Percentiles rank a stretch among this genome's conserved stretches.
Conservation (phyloP, 2,797 vertebrate genomes). For the Sebastes nivosus region DNA sequence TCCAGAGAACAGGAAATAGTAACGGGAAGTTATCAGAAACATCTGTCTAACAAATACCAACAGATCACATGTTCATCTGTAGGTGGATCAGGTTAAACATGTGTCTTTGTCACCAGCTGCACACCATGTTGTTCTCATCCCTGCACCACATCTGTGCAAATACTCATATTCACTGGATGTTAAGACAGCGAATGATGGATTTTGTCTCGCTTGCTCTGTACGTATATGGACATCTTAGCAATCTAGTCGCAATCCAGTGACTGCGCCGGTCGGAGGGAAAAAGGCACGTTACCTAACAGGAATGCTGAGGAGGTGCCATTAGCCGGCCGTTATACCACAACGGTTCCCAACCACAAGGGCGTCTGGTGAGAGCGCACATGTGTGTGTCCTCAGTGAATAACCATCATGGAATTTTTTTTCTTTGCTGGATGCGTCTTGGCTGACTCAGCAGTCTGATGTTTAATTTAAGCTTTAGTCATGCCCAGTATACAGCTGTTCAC, state of each 20-base stretch:
- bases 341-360: constrained; percentile 58
- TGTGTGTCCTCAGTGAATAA: constrained; percentile 42
- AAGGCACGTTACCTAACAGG: constrained; percentile 57
- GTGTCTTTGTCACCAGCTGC: neutral
- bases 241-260: constrained; percentile 42
- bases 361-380: constrained; percentile 20
- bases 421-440: constrained; percentile 28
- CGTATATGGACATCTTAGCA: constrained; percentile 58
- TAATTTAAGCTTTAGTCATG: constrained; percentile 63
- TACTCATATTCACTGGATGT: neutral
- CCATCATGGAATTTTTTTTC: constrained; percentile 55
- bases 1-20: neutral
- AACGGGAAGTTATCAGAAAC: neutral
- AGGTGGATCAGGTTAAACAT: neutral
- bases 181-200: constrained; percentile 9
- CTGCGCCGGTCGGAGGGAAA: constrained; percentile 50
- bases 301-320: constrained; percentile 71
- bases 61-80: neutral
- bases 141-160: constrained; percentile 3
- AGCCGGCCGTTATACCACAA: constrained; percentile 61
- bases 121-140: neutral
- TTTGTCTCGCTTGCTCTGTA: constrained; percentile 11
- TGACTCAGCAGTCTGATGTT: constrained; percentile 71
- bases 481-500: constrained; percentile 34
- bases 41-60: neutral